Percentiles rank a stretch among this genome's conserved stretches.
Conservation (phyloP, 1,140 invertebrate genomes). For the Drosophila murphyi region DNA sequence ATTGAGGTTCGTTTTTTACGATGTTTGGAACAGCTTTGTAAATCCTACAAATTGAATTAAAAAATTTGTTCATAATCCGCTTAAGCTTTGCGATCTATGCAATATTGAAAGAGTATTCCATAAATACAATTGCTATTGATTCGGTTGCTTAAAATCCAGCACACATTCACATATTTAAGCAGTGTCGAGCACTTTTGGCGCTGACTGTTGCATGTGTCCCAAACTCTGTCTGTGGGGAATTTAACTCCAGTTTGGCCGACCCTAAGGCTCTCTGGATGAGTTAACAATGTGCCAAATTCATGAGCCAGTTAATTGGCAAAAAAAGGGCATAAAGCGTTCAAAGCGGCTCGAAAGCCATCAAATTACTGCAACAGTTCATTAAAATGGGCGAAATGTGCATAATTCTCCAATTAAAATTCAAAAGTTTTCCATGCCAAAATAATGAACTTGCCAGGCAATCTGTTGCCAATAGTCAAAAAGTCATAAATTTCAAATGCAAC, state of each 20-base stretch:
- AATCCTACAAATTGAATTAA: no score
- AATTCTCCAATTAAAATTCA: conserved; percentile 82
- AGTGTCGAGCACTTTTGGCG: conserved; percentile 14
- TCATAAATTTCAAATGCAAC: conserved; percentile 80
- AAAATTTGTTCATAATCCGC: no score
- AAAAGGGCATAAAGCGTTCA: conserved; percentile 20
- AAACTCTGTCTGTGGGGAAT: conserved; percentile 1
- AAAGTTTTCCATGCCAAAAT: conserved; percentile 75
- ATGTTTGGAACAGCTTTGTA: no score
- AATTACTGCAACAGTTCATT: conserved; percentile 62
- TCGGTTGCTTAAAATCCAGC: no score
- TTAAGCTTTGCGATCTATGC: no score
- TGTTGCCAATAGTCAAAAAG: conserved; percentile 82
- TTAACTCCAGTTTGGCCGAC: conserved; percentile 16
- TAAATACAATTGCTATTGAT: neutral
- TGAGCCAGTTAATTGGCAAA: conserved; percentile 54
- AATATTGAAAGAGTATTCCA: neutral
- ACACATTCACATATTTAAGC: neutral
- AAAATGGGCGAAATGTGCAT: conserved; percentile 63
- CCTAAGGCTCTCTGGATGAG: conserved; percentile 8
- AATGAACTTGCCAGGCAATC: conserved; percentile 75
- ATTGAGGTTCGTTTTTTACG: no score
- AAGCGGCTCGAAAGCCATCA: conserved; percentile 53
- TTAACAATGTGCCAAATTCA: conserved; percentile 30
- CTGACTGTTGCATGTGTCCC: conserved; percentile 34